Evolutionary conservation across 1,140 invertebrate genomes (phyloP), one percentile per base, ranked within the genome.

Genomic region (Scaptomyza hsui): DNA sequence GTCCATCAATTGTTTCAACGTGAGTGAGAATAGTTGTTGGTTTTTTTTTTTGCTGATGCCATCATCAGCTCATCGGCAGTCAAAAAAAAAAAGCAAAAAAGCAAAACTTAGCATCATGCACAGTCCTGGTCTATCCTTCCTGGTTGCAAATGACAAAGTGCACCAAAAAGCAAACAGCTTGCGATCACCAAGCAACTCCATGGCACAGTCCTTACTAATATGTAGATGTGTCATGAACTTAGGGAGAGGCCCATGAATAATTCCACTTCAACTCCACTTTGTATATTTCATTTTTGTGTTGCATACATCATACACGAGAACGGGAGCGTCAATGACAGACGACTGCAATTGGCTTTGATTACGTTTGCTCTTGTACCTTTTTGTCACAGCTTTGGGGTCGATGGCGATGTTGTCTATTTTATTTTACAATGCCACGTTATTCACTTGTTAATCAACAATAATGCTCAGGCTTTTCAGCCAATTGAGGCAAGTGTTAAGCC

Each of bases 221-320:
- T 63, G 15, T 53, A 52, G 49, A 44, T 39, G 45, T 21, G 16
- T 21, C 15, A n/a, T 57, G 52, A 64, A 29, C 42, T 44, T 44
- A 57, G 44, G 29, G 24, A 44, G 19, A 72, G 37, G 41, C 53
- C 35, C 73, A 86, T 86, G 81, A 86, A 86, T 86, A 86, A 86
- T 86, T 86, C 82, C 78, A 81, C 76, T 85, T 80, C 80, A 85
- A 85, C 86, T 86, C 48, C 80, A 85, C 82, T 81, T 83, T 86
- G 77, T 86, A 75, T 77, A 77, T 86, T 86, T 85, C 73, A 86
- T 85, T 81, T 85, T 86, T 85, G 72, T 64, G 69, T 72, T 67
- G 57, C 76, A 83, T 76, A 75, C 80, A 85, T 85, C 81, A 81
- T 47, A n/a, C n/a, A n/a, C n/a, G n/a, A n/a, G n/a, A 44, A 56